These are phyloP conservation scores for Perodicticus potto DNA, from an alignment of 2,797 vertebrate genomes.

Conservation along the genomic window DNA sequence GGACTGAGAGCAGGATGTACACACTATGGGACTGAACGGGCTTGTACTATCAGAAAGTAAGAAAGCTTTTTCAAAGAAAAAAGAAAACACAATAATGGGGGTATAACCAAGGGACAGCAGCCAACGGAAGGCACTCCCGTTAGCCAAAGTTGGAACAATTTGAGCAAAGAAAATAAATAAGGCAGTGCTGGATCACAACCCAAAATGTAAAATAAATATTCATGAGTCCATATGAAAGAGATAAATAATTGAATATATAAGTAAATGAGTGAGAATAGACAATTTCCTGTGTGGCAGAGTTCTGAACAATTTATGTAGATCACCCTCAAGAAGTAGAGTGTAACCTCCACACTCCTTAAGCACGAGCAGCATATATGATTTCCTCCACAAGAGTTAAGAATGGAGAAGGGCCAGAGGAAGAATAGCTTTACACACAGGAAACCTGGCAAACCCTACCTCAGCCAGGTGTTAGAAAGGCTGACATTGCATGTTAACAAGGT, in stretches of 20 bases:
- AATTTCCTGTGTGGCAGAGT: background rate
- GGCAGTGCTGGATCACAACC: background rate
- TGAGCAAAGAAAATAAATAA: slow-evolving; percentile 36
- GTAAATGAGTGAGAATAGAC: background rate
- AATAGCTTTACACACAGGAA: background rate
- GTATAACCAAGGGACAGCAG: background rate
- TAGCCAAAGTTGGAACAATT: background rate
- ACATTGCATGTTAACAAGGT: background rate
- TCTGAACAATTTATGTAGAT: background rate
- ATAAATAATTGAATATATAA: background rate
- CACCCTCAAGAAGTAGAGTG: background rate
- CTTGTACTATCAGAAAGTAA: background rate
- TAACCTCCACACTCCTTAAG: background rate
- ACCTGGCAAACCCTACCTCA: background rate
- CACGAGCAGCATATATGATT: background rate
- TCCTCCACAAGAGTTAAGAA: background rate
- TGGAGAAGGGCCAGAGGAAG: background rate
- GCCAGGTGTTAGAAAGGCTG: background rate
- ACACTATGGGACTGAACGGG: background rate
- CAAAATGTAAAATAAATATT: slow-evolving; percentile 1
- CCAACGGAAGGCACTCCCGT: background rate
- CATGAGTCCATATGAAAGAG: background rate
- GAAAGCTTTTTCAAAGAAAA: background rate
- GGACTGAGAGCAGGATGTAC: background rate
- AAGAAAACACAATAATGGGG: background rate